Base-by-base conservation (phyloP, 2,888 invertebrate genomes). In the Ypsolopha scabrella region DNA sequence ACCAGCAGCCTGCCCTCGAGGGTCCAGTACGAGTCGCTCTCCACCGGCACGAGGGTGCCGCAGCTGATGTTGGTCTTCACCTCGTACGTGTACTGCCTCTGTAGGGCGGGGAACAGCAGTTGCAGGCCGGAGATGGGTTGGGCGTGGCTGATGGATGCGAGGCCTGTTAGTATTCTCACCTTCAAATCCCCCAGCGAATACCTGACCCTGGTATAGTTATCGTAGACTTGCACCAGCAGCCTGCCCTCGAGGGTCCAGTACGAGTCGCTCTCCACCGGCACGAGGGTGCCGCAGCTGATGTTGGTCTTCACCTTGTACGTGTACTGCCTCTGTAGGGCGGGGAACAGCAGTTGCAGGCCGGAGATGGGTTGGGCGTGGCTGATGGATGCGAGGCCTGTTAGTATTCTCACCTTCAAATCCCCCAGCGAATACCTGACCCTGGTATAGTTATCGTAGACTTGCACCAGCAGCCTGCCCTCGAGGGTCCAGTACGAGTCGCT, bases 211-310 rank as follows among this genome's bases (percentile, higher is more conserved):
- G 72, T 75, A 11, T 61, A 75, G 54, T 78, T 82, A 43, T 80
- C 77, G 10, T 71, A 74, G 0, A 71, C 70, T 1, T 72, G 68
- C 0, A 76, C 63, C 1, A 59, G 53, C 0, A 85, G 53, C 6
- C 68, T 63, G 0, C 75, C 83, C 1, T 75, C 75, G 37, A 85
- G 45, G 0, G 72, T 67, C 83, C 85, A 83, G 10, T 67, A 67
- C 0, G 78, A 75, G 36, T 62, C 63, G 13, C 65, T 68, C 34
- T 68, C 68, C 2, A 60, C 63, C 2, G 70, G 72, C 9, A 70
- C 64, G 34, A 72, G 60, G 1, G 75, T 70, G 0, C 77, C 76
- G 0, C 75, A 69, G 0, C 81, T 73, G 0, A 81, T 73, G 36
- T 79, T 76, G 0, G 73, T 71, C 54, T 70, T 37, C 14, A 36